A percentile compares a stretch with the other conserved stretches of the same genome.
Evolutionary conservation across 2,888 invertebrate genomes (phyloP).

Genomic region (Acanthosepion pharaonis): DNA sequence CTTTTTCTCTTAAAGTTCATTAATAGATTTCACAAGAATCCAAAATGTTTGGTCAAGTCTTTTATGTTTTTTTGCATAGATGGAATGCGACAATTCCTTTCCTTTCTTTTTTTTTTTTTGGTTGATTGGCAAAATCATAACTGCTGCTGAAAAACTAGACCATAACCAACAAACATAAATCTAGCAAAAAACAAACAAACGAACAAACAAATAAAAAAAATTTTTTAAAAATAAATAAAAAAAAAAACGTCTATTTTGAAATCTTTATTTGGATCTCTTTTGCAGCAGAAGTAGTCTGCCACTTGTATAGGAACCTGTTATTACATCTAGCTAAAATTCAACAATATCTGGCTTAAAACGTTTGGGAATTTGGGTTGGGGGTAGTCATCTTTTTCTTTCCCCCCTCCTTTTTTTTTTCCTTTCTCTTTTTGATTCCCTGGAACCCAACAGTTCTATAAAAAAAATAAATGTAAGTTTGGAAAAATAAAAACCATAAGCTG

Average conservation of each 20-base stretch:
- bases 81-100: conserved; percentile 54
- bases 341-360: not conserved
- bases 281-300: not conserved
- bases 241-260: not conserved
- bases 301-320: not conserved
- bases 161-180: not conserved
- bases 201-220: not conserved
- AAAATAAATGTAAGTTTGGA: not conserved
- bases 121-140: not conserved
- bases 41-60: conserved; percentile 39
- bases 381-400: not conserved
- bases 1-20: not conserved
- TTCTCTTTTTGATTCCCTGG: not conserved
- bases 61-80: conserved; percentile 55
- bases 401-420: no score
- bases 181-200: not conserved
- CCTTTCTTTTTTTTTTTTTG: not conserved
- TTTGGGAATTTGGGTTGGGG: not conserved
- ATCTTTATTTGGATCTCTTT: not conserved
- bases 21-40: not conserved
- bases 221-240: not conserved
- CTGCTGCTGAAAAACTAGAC: conserved; percentile 37
- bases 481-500: conserved; percentile 2
- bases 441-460: not conserved
- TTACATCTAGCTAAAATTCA: not conserved